Evolutionary conservation across 2,113 vertebrate species (phyloP), one percentile per base, ranked within the genome.

Genomic region (Sorex fumeus): DNA sequence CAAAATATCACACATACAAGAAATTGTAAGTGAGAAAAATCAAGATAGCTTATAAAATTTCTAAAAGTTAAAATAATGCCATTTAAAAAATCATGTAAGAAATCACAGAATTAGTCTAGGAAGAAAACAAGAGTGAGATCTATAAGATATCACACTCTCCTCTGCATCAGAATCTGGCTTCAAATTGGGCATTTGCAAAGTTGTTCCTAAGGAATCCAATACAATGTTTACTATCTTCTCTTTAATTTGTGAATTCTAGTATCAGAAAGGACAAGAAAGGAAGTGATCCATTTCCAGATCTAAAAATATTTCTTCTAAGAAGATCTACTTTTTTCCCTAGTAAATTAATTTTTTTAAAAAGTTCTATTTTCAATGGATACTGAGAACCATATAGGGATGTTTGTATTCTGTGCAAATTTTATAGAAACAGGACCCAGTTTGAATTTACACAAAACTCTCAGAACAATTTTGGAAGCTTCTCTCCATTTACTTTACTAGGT

Each of bases 251-350:
- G 19, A 79, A 40, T 19, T 13, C 30, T 16, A 3, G 36, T 50
- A 18, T 30, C 62, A 78, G 40, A 60, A 79, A 62, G 50, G 3
- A 30, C 53, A 84, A 76, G 43, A 76, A 79, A 81, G 75, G 43
- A 47, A 87, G 18, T 10, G 71, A 6, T 78, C 36, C 25, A 82
- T 69, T 71, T 87, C 28, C 25, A 87, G 64, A 80, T 80, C 25
- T 87, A 53, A 91, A 92, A 81, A 74, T 19, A 80, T 47, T 28
- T 85, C 36, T 75, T 30, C 57, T 60, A 30, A 60, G 89, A 77
- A 69, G 8, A 70, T 0, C 45, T 79, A 36, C 28, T 67, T 77
- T 36, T 88, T 62, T 19, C n/a, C n/a, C 23, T 50, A n/a, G 16
- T 43, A 60, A 60, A 21, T 21, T 19, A 60, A 60, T 60, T 60